Conservation (phyloP, 2,888 invertebrate genomes). For the Trachelus stipa region DNA sequence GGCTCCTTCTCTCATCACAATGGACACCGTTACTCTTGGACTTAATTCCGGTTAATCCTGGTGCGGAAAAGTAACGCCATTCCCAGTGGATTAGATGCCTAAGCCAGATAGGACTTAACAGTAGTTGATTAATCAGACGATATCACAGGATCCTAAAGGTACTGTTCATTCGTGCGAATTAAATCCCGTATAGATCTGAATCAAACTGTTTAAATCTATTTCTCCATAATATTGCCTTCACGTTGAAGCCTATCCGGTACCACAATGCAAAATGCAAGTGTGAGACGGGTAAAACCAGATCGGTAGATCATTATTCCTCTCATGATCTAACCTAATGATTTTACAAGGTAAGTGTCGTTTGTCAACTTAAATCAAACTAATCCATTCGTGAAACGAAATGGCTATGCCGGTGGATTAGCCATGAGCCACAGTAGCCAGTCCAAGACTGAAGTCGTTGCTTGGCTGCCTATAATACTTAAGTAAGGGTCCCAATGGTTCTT, state of each 20-base stretch:
- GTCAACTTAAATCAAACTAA: conserved; percentile 57
- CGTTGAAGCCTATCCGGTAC: background rate
- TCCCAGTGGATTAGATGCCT: background rate
- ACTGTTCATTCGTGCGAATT: background rate
- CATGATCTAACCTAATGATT: conserved; percentile 46
- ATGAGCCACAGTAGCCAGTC: conserved; percentile 27
- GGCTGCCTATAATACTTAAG: conserved; percentile 31
- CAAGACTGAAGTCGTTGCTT: conserved; percentile 29
- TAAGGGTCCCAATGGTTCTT: conserved; percentile 32
- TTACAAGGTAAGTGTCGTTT: conserved; percentile 54
- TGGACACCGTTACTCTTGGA: background rate
- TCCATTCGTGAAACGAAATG: conserved; percentile 46
- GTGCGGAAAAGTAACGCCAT: background rate
- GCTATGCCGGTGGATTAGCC: conserved; percentile 39
- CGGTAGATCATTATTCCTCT: background rate
- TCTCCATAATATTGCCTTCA: background rate
- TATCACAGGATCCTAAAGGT: background rate
- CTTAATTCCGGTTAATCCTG: background rate
- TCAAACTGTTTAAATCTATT: background rate
- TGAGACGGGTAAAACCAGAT: background rate
- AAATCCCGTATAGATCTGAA: background rate
- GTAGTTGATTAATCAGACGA: background rate
- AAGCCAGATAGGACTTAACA: background rate
- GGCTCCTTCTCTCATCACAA: background rate
- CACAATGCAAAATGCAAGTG: background rate